These are phyloP conservation scores for Cossypha niveicapilla DNA, from an alignment of 2,797 vertebrate genomes.

Conservation along the genomic window DNA sequence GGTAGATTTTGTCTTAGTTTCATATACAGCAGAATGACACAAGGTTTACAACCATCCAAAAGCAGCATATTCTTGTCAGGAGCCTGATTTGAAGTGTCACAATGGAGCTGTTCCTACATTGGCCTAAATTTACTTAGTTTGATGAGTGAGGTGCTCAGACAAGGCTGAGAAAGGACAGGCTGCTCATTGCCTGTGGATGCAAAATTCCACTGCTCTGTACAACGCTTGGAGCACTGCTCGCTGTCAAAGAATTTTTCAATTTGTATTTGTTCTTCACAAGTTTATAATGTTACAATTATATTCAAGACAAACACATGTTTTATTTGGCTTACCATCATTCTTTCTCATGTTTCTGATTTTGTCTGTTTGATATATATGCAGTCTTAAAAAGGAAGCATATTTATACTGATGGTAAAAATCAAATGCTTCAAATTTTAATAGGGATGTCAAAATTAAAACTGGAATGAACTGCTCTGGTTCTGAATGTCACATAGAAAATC, in stretches of 20 bases:
- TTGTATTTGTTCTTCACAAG: conserved; percentile 2
- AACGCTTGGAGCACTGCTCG: background rate
- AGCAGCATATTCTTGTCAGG: background rate
- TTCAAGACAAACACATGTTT: conserved; percentile 18
- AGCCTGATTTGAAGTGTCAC: background rate
- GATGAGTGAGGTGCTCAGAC: background rate
- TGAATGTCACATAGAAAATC: background rate
- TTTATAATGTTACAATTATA: background rate
- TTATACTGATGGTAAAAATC: background rate
- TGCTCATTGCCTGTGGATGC: background rate
- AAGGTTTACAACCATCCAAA: background rate
- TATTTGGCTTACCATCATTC: conserved; percentile 12
- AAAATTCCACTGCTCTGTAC: background rate
- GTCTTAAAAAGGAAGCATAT: conserved; percentile 2
- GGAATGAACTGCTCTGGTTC: background rate
- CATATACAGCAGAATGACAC: background rate
- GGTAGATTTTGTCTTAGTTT: background rate
- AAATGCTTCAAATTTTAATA: conserved; percentile 2
- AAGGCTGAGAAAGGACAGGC: background rate
- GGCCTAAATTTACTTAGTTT: background rate
- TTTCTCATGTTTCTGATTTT: conserved; percentile 44
- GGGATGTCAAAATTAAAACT: background rate
- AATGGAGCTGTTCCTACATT: background rate
- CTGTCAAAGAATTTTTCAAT: conserved; percentile 6
- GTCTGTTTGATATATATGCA: background rate